A percentile compares a stretch with the other conserved stretches of the same genome.
phyloP scores from a whole-genome alignment of 92 coral and sea anemone genomes.

The Pocillopora meandrina region DNA sequence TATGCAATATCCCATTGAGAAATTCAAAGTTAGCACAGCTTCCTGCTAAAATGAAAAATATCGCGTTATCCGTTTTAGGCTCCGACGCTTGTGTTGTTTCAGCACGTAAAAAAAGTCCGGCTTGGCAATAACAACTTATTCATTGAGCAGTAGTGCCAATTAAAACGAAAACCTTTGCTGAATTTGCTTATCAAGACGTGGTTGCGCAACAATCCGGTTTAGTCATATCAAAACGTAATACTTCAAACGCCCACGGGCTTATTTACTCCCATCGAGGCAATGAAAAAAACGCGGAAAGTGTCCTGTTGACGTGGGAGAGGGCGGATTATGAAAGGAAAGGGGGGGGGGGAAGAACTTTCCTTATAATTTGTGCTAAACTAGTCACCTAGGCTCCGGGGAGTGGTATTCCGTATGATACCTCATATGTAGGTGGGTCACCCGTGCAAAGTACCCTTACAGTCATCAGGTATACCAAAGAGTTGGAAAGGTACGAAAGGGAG shows the following conservation, averaged over 20 bases:
- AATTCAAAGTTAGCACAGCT: neutral
- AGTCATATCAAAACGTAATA: neutral
- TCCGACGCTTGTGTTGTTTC: neutral
- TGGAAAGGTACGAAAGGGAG: too few species aligned
- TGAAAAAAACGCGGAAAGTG: slow-evolving; percentile 17
- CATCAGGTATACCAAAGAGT: too few species aligned
- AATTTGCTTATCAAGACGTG: neutral
- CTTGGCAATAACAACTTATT: neutral
- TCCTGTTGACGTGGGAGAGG: neutral
- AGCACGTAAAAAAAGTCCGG: neutral
- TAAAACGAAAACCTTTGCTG: neutral
- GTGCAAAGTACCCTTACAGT: too few species aligned
- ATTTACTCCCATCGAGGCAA: slow-evolving; percentile 5
- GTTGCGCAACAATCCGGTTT: slow-evolving; percentile 12
- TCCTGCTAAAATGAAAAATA: slow-evolving; percentile 1
- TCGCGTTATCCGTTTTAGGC: neutral
- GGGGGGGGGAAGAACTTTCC: neutral
- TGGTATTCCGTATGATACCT: neutral
- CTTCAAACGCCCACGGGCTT: slow-evolving; percentile 9
- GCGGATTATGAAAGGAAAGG: neutral
- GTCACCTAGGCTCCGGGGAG: neutral
- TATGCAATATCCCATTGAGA: neutral
- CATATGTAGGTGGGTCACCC: too few species aligned
- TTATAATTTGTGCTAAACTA: too few species aligned
- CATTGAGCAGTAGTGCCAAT: too few species aligned